Percentiles rank a stretch among this genome's conserved stretches.
Evolutionary conservation across 1,140 invertebrate species (phyloP).

Genomic region (Linepithema humile): DNA sequence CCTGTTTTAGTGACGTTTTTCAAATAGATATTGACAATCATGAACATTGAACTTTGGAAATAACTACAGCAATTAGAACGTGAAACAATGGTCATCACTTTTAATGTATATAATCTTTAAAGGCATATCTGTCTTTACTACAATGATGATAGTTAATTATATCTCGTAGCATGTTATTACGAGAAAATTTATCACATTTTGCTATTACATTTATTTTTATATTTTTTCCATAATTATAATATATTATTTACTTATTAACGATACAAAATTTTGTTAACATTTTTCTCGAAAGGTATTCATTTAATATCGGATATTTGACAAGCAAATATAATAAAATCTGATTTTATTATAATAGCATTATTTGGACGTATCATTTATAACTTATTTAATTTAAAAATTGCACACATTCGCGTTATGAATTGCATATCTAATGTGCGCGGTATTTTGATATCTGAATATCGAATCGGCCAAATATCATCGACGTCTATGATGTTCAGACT

Average conservation of each 20-base stretch:
- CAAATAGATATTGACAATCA: slow-evolving; percentile 27
- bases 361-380: background rate
- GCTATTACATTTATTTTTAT: background rate
- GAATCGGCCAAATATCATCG: background rate
- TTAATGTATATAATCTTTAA: background rate
- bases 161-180: background rate
- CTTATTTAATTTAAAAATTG: slow-evolving; percentile 1
- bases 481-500: background rate
- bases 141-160: background rate
- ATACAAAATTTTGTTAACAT: background rate
- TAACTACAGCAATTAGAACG: slow-evolving; percentile 12
- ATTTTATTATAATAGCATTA: no score
- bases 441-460: background rate
- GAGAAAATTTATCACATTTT: background rate
- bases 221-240: no score
- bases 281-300: no score
- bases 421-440: slow-evolving; percentile 5
- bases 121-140: background rate
- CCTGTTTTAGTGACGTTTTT: background rate
- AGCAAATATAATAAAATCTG: background rate
- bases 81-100: background rate
- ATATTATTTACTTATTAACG: background rate
- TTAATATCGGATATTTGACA: background rate
- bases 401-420: slow-evolving; percentile 4
- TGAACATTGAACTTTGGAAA: no score